Conservation (phyloP, 2,888 invertebrate genomes). For the Cybosia mesomella region DNA sequence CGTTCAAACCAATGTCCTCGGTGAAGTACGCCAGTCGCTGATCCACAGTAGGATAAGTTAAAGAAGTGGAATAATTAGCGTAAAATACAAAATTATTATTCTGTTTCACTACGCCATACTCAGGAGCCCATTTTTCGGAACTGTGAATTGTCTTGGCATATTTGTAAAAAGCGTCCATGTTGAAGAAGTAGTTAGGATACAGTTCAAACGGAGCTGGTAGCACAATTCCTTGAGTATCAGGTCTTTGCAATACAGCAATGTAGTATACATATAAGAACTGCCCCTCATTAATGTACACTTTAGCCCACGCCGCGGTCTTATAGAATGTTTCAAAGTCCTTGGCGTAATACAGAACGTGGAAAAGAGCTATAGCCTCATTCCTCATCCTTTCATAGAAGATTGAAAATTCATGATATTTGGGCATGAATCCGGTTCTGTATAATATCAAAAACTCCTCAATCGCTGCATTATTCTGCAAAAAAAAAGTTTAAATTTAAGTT, state of each 20-base stretch:
- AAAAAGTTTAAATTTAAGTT: too few species aligned
- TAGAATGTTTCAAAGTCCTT: conserved; percentile 19
- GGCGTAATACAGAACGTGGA: conserved; percentile 13
- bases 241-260: conserved; percentile 16
- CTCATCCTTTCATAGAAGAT: conserved; percentile 17
- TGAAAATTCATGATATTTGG: conserved; percentile 17
- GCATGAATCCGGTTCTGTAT: conserved; percentile 22
- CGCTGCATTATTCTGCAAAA: conserved; percentile 14
- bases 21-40: conserved; percentile 14
- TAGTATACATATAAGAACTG: conserved; percentile 17
- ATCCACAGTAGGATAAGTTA: conserved; percentile 15
- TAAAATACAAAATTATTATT: conserved; percentile 12
- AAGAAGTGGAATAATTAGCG: conserved; percentile 12
- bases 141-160: not conserved
- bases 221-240: conserved; percentile 14
- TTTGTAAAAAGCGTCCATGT: conserved; percentile 8
- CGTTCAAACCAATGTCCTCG: conserved; percentile 17
- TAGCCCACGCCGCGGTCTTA: conserved; percentile 17
- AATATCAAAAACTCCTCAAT: conserved; percentile 11
- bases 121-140: not conserved
- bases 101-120: conserved; percentile 15
- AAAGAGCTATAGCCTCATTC: conserved; percentile 16
- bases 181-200: conserved; percentile 17
- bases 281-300: conserved; percentile 12
- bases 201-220: conserved; percentile 19